Conservation (phyloP, 2,888 invertebrate species). For the Psylliodes chrysocephalus region DNA sequence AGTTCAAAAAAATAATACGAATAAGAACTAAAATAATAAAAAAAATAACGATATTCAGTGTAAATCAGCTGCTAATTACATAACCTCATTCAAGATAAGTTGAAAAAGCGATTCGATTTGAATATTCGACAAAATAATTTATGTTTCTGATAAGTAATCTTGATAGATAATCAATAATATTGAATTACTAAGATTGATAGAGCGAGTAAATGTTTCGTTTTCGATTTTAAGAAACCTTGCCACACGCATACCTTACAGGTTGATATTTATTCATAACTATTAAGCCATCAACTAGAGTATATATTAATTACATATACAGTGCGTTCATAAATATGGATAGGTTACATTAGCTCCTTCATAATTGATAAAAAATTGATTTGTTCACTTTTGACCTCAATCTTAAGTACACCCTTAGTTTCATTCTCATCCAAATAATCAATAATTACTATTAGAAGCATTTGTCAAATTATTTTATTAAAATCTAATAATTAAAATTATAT, state of each 20-base stretch:
- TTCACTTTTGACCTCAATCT: too few relatives aligned
- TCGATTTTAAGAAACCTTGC: slow-evolving; percentile 25
- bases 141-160: slow-evolving; percentile 28
- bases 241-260: slow-evolving; percentile 22
- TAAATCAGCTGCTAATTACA: slow-evolving; percentile 9
- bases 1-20: too few relatives aligned
- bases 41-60: slow-evolving; percentile 13
- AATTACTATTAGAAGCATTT: too few relatives aligned
- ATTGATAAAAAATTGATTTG: too few relatives aligned
- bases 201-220: slow-evolving; percentile 6
- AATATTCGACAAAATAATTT: slow-evolving; percentile 31
- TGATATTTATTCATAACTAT: slow-evolving; percentile 1
- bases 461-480: too few relatives aligned
- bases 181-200: slow-evolving; percentile 32
- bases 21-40: too few relatives aligned
- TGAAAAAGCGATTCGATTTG: slow-evolving; percentile 18
- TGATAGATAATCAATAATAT: slow-evolving; percentile 34
- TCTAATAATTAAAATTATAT: too few relatives aligned
- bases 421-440: too few relatives aligned
- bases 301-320: too few relatives aligned
- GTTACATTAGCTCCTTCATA: too few relatives aligned
- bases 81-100: slow-evolving; percentile 13
- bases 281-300: neutral
- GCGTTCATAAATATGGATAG: too few relatives aligned
- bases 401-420: too few relatives aligned